These are phyloP conservation scores for Clavelina lepadiformis DNA, from an alignment of 23 tunicate species.

Conservation along the genomic window DNA sequence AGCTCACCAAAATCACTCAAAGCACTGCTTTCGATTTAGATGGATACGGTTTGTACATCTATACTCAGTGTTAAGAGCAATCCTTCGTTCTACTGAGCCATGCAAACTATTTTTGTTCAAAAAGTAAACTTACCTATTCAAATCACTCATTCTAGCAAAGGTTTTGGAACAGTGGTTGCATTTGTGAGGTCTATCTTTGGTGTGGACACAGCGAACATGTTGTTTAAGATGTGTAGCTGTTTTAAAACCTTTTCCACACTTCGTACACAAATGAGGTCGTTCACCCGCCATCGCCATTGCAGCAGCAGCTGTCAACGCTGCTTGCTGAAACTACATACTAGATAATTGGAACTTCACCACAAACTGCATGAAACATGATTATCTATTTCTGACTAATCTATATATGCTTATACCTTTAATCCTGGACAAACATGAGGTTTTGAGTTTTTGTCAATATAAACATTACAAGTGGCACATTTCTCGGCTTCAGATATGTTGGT, in stretches of 20 bases:
- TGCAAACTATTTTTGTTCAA: too few relatives aligned
- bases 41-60: too few relatives aligned
- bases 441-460: conserved; percentile 1
- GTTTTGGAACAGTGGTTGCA: conserved; percentile 65
- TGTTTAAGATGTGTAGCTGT: conserved; percentile 88
- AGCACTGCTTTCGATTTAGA: too few relatives aligned
- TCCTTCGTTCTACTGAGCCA: too few relatives aligned
- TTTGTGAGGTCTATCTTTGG: conserved; percentile 80
- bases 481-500: too few relatives aligned
- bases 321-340: conserved; percentile 27
- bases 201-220: conserved; percentile 88
- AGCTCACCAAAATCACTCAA: too few relatives aligned
- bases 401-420: too few relatives aligned
- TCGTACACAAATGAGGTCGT: conserved; percentile 78
- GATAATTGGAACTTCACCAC: background rate
- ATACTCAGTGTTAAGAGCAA: too few relatives aligned
- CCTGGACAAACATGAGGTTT: conserved; percentile 34
- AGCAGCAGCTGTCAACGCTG: conserved; percentile 33
- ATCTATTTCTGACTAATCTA: too few relatives aligned
- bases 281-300: conserved; percentile 68
- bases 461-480: conserved; percentile 18
- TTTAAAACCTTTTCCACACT: conserved; percentile 85
- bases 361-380: too few relatives aligned
- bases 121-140: conserved; percentile 84
- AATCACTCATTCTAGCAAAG: conserved; percentile 92